Base-by-base conservation (phyloP, 2,113 vertebrate genomes). In the Dicrurus megarhynchus region DNA sequence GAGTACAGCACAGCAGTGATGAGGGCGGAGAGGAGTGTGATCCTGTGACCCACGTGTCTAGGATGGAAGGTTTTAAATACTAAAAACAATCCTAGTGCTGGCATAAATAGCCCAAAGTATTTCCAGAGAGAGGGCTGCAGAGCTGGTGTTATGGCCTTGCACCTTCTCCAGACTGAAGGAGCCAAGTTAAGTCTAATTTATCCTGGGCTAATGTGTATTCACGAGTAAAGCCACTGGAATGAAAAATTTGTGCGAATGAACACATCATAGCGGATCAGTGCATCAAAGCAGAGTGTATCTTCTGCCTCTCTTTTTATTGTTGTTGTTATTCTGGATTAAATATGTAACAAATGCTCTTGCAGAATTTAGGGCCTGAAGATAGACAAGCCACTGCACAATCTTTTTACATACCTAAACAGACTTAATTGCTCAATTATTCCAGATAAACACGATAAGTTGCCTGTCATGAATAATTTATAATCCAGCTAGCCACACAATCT, bases 391-490 rank as follows among this genome's bases (percentile, higher is more conserved):
- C 28, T 89, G 89, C 76, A 81, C 67, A 71, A 90, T 92, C 85
- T 90, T 95, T 95, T 96, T 90, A 92, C 94, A 83, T 93, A 95
- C 86, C 94, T 96, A 96, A 95, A 90, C 76, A 90, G 93, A 92
- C 70, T 95, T 96, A 97, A 96, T 97, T 92, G 94, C 94, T 84
- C 91, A 90, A 81, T 96, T 96, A 96, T 92, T 96, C 76, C 86
- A 93, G 95, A 97, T 96, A 95, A 95, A 95, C 93, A 96, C 0
- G 92, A 88, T 97, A 97, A 97, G 2, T 78, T 86, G 80, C 89
- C 68, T 56, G 73, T 47, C 64, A 93, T 96, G 89, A 95, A 96
- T 97, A 89, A 97, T 96, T 90, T 77, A 95, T 76, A 86, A 69
- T 47, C 76, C 87, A 93, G 76, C 83, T 74, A 92, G 93, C 94